These are phyloP conservation scores for Drosophila aldrichi DNA, from an alignment of 2,888 invertebrate species.

Conservation along the genomic window DNA sequence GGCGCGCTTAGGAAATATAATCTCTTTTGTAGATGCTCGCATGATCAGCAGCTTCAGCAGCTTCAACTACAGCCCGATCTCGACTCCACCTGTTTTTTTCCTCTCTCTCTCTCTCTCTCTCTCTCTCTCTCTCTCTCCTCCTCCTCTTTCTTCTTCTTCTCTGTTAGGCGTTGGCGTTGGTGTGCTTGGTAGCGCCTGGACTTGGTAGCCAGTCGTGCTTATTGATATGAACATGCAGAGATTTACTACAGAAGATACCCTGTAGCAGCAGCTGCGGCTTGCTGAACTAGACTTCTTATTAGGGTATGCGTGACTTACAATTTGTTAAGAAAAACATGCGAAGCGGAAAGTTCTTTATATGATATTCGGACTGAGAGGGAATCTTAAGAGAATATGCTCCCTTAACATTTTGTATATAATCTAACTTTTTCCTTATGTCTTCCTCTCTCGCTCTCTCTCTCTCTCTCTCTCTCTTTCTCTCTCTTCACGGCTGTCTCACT, in stretches of 20 bases:
- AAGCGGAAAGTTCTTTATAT: too few relatives aligned
- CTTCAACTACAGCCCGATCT: constrained; percentile 18
- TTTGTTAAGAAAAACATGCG: neutral
- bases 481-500: neutral
- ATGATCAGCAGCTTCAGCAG: constrained; percentile 74
- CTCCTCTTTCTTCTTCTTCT: neutral
- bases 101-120: neutral
- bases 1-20: constrained; percentile 81
- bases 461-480: neutral
- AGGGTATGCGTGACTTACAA: neutral
- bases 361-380: too few relatives aligned
- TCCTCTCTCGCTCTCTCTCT: neutral
- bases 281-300: neutral
- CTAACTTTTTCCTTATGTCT: too few relatives aligned
- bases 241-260: constrained; percentile 24
- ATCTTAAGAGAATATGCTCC: too few relatives aligned
- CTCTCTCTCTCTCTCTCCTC: neutral
- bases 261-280: neutral
- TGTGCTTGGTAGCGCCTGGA: constrained; percentile 34
- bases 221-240: constrained; percentile 18
- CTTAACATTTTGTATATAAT: too few relatives aligned
- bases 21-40: constrained; percentile 83
- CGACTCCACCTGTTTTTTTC: constrained; percentile 47
- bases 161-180: constrained; percentile 40
- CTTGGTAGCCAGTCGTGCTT: constrained; percentile 22